These are phyloP conservation scores for Ichneumoninae sp. DNA, from an alignment of 2,888 invertebrate genomes.

Conservation along the genomic window DNA sequence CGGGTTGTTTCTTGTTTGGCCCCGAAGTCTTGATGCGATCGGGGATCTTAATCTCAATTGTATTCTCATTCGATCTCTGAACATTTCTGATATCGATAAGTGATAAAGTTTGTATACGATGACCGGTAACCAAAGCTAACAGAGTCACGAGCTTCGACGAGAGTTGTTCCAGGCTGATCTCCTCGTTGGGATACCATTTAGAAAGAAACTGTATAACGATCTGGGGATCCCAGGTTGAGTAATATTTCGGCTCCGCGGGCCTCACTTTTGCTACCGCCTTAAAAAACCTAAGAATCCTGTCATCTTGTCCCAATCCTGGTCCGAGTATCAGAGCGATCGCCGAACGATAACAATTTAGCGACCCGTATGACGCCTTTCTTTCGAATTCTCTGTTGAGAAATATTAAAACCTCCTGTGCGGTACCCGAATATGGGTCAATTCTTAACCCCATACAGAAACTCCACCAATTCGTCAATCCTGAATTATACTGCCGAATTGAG, in stretches of 20 bases:
- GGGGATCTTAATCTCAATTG: constrained; percentile 69
- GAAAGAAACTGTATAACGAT: constrained; percentile 62
- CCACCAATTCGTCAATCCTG: constrained; percentile 40
- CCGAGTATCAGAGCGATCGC: constrained; percentile 42
- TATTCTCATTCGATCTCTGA: background rate
- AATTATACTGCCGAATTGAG: constrained; percentile 40
- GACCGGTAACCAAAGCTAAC: constrained; percentile 61
- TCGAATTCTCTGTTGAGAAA: constrained; percentile 20
- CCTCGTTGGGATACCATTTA: constrained; percentile 31
- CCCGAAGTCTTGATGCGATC: constrained; percentile 40
- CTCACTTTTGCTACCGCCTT: constrained; percentile 65
- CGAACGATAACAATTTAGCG: constrained; percentile 37
- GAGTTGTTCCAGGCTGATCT: constrained; percentile 56
- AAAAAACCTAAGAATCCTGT: constrained; percentile 64
- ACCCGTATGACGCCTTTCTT: constrained; percentile 11
- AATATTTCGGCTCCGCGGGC: constrained; percentile 64
- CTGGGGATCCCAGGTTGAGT: constrained; percentile 68
- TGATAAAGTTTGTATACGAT: constrained; percentile 64
- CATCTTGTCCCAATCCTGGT: constrained; percentile 47
- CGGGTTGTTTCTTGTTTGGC: constrained; percentile 33
- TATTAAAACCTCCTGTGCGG: background rate
- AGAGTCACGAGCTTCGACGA: constrained; percentile 62
- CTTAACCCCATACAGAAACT: constrained; percentile 25
- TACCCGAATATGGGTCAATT: constrained; percentile 27
- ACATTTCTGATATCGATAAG: constrained; percentile 61